A percentile compares a stretch with the other conserved stretches of the same genome.
These are phyloP conservation scores for Ceyx margarethae DNA, from an alignment of 2,113 vertebrate genomes.

Conservation along the genomic window DNA sequence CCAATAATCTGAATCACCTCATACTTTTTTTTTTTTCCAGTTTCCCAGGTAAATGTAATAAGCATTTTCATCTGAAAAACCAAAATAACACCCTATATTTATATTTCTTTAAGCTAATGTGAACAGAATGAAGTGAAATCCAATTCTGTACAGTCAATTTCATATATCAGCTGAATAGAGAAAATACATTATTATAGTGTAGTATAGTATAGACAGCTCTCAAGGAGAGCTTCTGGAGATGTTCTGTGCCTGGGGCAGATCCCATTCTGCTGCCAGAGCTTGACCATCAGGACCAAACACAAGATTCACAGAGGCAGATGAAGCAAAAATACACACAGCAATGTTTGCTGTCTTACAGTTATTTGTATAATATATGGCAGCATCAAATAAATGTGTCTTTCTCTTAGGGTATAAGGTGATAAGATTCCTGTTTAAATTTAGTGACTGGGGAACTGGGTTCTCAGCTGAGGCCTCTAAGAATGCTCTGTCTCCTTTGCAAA, in stretches of 20 bases:
- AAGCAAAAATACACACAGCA: rapidly evolving
- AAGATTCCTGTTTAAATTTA: conserved; percentile 39
- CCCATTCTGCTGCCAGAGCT: background rate
- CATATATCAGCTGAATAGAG: background rate
- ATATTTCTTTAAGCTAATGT: background rate
- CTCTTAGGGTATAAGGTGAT: background rate
- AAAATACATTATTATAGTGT: rapidly evolving
- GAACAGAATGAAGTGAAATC: background rate
- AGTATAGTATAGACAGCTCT: too few relatives aligned
- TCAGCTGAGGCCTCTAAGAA: conserved; percentile 12
- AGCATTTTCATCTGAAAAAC: background rate
- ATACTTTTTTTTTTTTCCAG: background rate
- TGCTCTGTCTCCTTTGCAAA: conserved; percentile 5
- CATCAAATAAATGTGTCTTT: conserved; percentile 25
- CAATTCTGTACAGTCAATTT: background rate
- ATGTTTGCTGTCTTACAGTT: background rate
- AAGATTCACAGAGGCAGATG: background rate
- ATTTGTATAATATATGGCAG: background rate
- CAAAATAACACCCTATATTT: background rate
- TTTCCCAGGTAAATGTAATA: background rate
- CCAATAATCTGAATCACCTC: background rate
- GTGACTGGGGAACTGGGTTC: background rate
- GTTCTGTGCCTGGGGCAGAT: background rate
- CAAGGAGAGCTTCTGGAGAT: background rate
- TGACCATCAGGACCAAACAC: background rate